A percentile compares a stretch with the other conserved stretches of the same genome.
phyloP scores from a whole-genome alignment of 35 echinoderm and acorn worm genomes.

The Ptychodera flava region DNA sequence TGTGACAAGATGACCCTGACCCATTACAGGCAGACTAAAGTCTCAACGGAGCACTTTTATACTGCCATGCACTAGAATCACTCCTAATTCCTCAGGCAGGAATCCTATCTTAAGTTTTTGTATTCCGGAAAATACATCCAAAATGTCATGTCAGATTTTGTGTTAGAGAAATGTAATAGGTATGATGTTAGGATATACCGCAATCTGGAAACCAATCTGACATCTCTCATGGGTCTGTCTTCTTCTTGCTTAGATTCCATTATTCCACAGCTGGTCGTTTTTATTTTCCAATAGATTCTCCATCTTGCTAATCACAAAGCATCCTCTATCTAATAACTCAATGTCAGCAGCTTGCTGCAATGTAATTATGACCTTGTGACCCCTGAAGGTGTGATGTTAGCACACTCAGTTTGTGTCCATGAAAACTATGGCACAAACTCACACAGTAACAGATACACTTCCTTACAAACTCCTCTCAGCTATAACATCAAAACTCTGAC shows the following conservation, averaged over 20 bases:
- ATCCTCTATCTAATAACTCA: conserved; percentile 1
- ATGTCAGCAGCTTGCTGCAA: not conserved
- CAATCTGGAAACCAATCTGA: not conserved
- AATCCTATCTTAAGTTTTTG: not conserved
- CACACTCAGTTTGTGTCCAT: no score
- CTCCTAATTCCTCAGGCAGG: not conserved
- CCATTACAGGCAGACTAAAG: no score
- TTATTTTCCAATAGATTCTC: not conserved
- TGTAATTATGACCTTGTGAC: not conserved
- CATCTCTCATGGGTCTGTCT: not conserved
- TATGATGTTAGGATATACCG: not conserved
- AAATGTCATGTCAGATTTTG: not conserved
- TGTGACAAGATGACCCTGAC: not conserved
- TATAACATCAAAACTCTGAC: no score
- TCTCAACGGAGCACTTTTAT: no score
- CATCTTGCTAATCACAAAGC: not conserved
- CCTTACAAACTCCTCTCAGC: no score
- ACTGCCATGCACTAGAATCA: no score
- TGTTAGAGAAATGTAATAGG: not conserved
- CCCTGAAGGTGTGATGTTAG: no score
- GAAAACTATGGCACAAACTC: no score
- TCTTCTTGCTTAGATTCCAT: not conserved
- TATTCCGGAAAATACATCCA: not conserved
- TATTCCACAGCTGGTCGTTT: not conserved
- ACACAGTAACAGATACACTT: no score